Percentiles rank a stretch among this genome's conserved stretches.
Evolutionary conservation across 2,113 vertebrate species (phyloP).

Genomic region (Capreolus pygargus): DNA sequence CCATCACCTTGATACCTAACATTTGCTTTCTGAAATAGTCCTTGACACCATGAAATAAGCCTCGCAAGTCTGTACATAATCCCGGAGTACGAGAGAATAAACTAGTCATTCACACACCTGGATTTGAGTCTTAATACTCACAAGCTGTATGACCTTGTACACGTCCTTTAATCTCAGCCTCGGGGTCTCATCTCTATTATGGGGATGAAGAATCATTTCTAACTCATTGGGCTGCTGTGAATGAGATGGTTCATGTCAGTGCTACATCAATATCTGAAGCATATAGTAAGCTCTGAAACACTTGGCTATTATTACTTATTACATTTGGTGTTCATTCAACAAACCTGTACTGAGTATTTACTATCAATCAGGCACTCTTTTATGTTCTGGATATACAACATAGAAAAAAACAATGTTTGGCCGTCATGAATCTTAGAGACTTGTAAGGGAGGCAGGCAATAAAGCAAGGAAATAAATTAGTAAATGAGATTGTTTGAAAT

Average conservation of each 20-base stretch:
- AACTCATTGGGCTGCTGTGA: not conserved
- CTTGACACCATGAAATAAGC: not conserved
- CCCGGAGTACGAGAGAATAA: not conserved
- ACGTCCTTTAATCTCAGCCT: not conserved
- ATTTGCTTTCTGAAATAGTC: slow-evolving; percentile 29
- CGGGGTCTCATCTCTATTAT: not conserved
- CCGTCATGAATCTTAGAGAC: not conserved
- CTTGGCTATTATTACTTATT: not conserved
- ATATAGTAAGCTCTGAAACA: not conserved
- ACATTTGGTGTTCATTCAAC: not conserved
- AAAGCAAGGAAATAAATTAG: not conserved
- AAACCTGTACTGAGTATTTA: not conserved
- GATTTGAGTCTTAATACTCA: not conserved
- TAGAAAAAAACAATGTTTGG: not conserved
- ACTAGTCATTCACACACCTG: not conserved
- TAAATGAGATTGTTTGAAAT: not conserved
- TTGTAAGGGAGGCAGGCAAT: not conserved
- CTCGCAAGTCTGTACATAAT: not conserved
- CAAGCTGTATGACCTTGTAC: not conserved
- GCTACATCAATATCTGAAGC: not conserved
- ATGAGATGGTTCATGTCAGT: not conserved
- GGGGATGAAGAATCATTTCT: not conserved
- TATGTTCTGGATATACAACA: not conserved
- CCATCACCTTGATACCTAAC: not conserved
- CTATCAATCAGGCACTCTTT: not conserved